Conservation (phyloP, 1,140 invertebrate genomes). For the Drosophila sturtevanti region DNA sequence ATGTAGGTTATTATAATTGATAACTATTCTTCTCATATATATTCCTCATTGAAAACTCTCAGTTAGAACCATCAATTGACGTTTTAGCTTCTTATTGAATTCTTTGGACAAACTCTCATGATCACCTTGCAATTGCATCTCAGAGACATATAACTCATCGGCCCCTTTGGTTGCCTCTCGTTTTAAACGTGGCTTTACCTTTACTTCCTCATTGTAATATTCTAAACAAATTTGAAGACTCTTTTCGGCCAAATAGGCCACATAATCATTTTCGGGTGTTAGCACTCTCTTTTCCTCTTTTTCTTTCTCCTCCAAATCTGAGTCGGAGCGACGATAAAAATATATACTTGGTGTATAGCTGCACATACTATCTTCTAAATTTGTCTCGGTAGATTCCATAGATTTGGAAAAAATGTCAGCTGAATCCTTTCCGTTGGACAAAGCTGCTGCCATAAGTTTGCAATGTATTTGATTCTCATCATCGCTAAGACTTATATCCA, state of each 20-base stretch:
- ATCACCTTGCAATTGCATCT: conserved; percentile 7
- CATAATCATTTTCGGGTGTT: conserved; percentile 19
- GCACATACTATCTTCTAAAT: conserved; percentile 7
- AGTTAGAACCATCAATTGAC: conserved; percentile 26
- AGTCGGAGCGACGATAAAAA: conserved; percentile 48
- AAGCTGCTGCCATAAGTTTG: conserved; percentile 39
- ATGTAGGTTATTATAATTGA: no score
- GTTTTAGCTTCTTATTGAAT: conserved; percentile 43
- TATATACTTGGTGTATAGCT: conserved; percentile 47
- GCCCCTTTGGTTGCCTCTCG: not conserved
- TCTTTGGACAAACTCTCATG: conserved; percentile 18
- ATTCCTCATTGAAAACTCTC: conserved; percentile 39
- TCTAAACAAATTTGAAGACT: conserved; percentile 25
- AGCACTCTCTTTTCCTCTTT: not conserved
- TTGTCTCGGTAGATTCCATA: not conserved
- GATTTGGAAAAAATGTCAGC: conserved; percentile 15
- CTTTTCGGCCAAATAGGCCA: conserved; percentile 47
- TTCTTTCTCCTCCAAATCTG: not conserved
- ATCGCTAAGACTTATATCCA: conserved; percentile 33
- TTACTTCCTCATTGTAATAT: not conserved
- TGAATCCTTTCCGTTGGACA: conserved; percentile 16
- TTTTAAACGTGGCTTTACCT: not conserved
- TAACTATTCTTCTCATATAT: no score
- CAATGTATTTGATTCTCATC: conserved; percentile 40
- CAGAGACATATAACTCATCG: conserved; percentile 11